Base-by-base conservation (phyloP, 1,140 invertebrate genomes). In the Drosophila santomea region DNA sequence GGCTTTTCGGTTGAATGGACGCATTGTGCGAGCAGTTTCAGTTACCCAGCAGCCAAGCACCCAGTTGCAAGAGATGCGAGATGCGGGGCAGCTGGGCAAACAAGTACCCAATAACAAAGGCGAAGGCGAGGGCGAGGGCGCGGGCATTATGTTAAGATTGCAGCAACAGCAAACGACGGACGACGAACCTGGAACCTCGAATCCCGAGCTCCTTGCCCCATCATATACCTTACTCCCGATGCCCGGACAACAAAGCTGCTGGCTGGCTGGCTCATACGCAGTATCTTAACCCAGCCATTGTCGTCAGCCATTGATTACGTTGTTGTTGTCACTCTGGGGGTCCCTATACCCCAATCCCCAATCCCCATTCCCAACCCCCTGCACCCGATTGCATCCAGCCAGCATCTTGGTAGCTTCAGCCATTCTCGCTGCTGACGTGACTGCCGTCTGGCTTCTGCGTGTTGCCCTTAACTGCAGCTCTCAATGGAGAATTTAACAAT, bases 1-100 rank as follows among this genome's bases (percentile, higher is more conserved):
- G 47, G 80, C 74, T 66, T 89, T 78, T 85, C 69, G 77, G 85
- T 89, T 89, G 85, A 89, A 89, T 80, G 85, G 75, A 84, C 58
- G 64, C 68, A 80, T 83, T 80, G 80, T 89, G 68, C 45, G 39
- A 59, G 17, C 41, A 51, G 44, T 52, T 14, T 25, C 56, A 32
- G 50, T 23, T 35, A 14, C 23, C 23, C 43, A 23, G 35, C 32
- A 36, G 10, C n/a, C 15, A 10, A 15, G 12, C 23, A 15, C 8
- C 3, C 41, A 23, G 6, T 2, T 17, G 41, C 41, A 8, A 15
- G 41, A 28, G 43, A 4, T 23, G 44, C n/a, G 4, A 28, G 43
- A 4, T 23, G 44, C 32, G 41, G 59, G 61, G 47, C 44, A 83
- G 62, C 52, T 66, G 61, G 67, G 44, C 84, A 89, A 86, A 89